Evolutionary conservation across 2,888 invertebrate species (phyloP), one percentile per base, ranked within the genome.

Genomic region (Philonicus albiceps): DNA sequence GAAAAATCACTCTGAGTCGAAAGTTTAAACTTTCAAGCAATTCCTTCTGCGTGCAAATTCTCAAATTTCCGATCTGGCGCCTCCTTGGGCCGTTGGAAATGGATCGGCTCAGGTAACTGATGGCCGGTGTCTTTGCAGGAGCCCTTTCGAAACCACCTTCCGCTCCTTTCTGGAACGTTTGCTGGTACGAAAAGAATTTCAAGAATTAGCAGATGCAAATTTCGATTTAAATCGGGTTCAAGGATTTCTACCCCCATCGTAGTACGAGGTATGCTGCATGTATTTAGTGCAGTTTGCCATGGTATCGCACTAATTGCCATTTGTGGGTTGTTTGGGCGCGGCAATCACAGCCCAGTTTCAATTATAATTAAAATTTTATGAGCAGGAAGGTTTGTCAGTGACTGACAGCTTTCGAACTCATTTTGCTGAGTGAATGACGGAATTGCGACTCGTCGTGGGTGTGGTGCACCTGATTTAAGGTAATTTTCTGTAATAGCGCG

Each of bases 1-100:
- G 83, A 83, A 83, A 83, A 83, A 83, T 83, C 83, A 83, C 83
- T 83, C 64, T 8, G 19, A 40, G 83, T 83, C 37, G 72, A 34
- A 72, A 72, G 83, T 83, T 83, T 83, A 83, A 83, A 83, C 64
- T 83, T 30, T 11, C 2, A 7, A 31, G n/a, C 64, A 83, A 43
- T 49, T 72, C 16, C 49, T 83, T 40, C 64, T 64, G 34, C 64
- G 83, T 43, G 43, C 53, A 30, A 80, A 80, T 49, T 80, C n/a
- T 80, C 31, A 31, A 80, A 53, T 53, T 22, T 55, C 30, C 53
- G 30, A 30, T 19, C 16, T 19, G 27, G 34, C 49, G 80, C 27
- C 22, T 80, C 19, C 43, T 31, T 2, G 55, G 27, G 19, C 22
- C 64, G 64, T 7, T 6, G 64, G 27, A 64, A 64, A 64, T 64